Conservation (phyloP, 2,888 invertebrate species). For the Lamproptera curius region DNA sequence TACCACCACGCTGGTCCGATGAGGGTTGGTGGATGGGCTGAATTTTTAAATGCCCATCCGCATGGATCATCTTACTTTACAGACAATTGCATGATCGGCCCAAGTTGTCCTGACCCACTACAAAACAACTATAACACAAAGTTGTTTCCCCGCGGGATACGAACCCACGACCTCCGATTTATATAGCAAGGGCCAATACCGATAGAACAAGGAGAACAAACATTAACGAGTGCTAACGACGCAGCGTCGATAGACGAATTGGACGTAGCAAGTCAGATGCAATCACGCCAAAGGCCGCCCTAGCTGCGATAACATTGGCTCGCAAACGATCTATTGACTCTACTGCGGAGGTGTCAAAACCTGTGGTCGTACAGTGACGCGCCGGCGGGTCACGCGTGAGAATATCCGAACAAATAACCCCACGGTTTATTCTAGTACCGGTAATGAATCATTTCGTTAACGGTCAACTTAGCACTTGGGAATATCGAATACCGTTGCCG, state of each 20-base stretch:
- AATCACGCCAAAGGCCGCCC: slow-evolving; percentile 43
- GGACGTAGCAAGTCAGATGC: slow-evolving; percentile 39
- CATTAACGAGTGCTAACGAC: slow-evolving; percentile 19
- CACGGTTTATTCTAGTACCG: slow-evolving; percentile 64
- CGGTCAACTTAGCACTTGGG: slow-evolving; percentile 62
- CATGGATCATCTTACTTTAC: too few species aligned
- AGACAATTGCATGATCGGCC: too few species aligned
- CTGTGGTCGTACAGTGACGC: slow-evolving; percentile 63
- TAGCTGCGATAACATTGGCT: slow-evolving; percentile 57
- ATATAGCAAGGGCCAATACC: too few species aligned
- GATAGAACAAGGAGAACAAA: too few species aligned
- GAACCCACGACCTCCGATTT: too few species aligned
- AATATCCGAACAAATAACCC: slow-evolving; percentile 72
- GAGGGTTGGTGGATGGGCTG: too few species aligned
- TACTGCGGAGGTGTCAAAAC: slow-evolving; percentile 61
- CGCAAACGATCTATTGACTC: slow-evolving; percentile 66
- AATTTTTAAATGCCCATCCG: too few species aligned
- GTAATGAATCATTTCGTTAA: slow-evolving; percentile 74
- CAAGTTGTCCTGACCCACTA: too few species aligned
- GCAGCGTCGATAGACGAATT: slow-evolving; percentile 17
- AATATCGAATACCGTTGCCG: slow-evolving; percentile 53
- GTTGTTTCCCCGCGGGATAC: too few species aligned
- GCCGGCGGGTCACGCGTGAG: slow-evolving; percentile 64
- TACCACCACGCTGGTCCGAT: too few species aligned
- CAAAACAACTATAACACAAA: too few species aligned